phyloP scores from a whole-genome alignment of 2,113 vertebrate genomes.

The Anoplopoma fimbria region DNA sequence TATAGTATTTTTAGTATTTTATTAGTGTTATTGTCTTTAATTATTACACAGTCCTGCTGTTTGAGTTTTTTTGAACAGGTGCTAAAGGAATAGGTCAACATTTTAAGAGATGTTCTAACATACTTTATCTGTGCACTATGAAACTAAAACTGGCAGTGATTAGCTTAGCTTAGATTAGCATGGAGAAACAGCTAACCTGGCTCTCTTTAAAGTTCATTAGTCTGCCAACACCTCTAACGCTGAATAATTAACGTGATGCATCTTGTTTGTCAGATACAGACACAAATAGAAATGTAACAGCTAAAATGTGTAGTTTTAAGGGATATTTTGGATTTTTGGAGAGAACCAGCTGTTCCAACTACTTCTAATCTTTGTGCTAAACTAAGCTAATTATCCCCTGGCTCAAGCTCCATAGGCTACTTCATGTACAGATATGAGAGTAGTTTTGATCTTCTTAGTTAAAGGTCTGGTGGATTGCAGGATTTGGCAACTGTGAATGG shows the following conservation, averaged over 20 bases:
- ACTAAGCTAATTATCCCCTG: neutral
- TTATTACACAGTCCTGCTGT: neutral
- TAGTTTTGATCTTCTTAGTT: neutral
- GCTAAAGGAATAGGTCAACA: neutral
- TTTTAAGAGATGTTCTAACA: neutral
- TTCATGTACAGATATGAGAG: neutral
- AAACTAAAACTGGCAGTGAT: neutral
- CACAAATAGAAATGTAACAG: neutral
- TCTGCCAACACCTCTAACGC: neutral
- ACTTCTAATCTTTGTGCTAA: neutral
- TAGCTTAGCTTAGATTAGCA: neutral
- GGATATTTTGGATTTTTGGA: neutral
- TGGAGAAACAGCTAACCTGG: neutral
- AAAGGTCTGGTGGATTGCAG: neutral
- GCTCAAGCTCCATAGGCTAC: neutral
- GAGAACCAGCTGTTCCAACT: neutral
- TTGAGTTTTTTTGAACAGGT: neutral
- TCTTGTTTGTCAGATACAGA: neutral
- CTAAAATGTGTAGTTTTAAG: neutral
- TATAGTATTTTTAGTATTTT: too few relatives aligned
- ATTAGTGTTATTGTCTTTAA: neutral
- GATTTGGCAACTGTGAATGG: neutral
- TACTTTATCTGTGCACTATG: neutral
- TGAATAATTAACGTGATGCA: neutral
- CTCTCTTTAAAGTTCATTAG: neutral